phyloP scores from a whole-genome alignment of 2,113 vertebrate species.

The Lagopus leucura region DNA sequence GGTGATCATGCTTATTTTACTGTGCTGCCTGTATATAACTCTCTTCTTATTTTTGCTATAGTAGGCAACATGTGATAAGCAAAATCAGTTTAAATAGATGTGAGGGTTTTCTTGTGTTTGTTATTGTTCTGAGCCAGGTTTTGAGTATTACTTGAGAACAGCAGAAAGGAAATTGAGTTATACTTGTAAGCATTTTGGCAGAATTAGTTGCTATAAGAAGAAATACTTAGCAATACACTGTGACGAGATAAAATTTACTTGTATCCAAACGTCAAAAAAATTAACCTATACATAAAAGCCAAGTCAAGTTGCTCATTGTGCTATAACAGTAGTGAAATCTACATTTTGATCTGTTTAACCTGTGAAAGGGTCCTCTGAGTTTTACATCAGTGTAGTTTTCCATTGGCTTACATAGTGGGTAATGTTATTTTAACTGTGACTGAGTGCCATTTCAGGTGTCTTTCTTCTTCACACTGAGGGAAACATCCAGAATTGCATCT shows the following conservation, averaged over 20 bases:
- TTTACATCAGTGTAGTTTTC: neutral
- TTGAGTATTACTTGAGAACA: neutral
- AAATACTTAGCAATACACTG: neutral
- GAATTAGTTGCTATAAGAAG: neutral
- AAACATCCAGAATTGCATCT: neutral
- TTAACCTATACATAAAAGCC: neutral
- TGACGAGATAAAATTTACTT: neutral
- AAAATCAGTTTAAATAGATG: neutral
- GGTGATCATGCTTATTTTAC: neutral
- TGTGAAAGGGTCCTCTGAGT: neutral
- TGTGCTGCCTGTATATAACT: neutral
- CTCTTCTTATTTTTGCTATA: neutral
- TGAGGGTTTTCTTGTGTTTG: neutral
- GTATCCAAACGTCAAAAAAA: neutral
- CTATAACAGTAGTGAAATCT: neutral
- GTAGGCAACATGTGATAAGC: neutral
- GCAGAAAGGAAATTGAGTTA: neutral
- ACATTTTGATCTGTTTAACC: neutral
- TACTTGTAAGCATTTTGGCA: neutral
- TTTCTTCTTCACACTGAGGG: neutral
- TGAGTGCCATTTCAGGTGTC: neutral
- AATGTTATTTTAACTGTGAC: neutral
- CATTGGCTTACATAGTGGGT: neutral
- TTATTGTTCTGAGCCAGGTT: neutral
- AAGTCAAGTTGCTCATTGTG: neutral